Evolutionary conservation across 2,888 invertebrate species (phyloP).

Genomic region (Macrosoma leucophasiata): DNA sequence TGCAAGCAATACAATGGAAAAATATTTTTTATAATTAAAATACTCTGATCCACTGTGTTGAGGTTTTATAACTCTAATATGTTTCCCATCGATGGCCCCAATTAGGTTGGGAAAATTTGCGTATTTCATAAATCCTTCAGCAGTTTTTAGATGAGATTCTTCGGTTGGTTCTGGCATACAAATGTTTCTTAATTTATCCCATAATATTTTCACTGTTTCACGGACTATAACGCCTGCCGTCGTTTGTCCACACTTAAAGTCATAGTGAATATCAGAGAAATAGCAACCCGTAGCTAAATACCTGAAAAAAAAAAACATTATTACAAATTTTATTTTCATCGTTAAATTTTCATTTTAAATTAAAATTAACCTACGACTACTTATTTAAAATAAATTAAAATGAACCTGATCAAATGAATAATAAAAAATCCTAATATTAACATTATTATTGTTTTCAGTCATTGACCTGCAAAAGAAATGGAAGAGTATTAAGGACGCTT

Average conservation of each 20-base stretch:
- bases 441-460: slow-evolving; percentile 5
- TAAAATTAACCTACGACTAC: slow-evolving; percentile 8
- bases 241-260: slow-evolving; percentile 5
- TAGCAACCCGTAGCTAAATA: slow-evolving; percentile 15
- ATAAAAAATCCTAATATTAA: background rate
- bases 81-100: slow-evolving; percentile 25
- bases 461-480: slow-evolving; percentile 6
- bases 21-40: slow-evolving; percentile 23
- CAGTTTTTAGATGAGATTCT: slow-evolving; percentile 15
- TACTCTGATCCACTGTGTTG: slow-evolving; percentile 18
- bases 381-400: slow-evolving; percentile 7
- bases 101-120: slow-evolving; percentile 21
- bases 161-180: slow-evolving; percentile 18
- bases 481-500: slow-evolving; percentile 7
- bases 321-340: slow-evolving; percentile 3
- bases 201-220: slow-evolving; percentile 15
- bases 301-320: slow-evolving; percentile 11
- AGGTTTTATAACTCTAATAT: slow-evolving; percentile 26
- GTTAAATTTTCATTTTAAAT: slow-evolving; percentile 3
- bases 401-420: no score
- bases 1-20: slow-evolving; percentile 21
- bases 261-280: slow-evolving; percentile 11
- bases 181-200: slow-evolving; percentile 15
- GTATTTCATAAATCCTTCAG: slow-evolving; percentile 11
- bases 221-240: slow-evolving; percentile 14